phyloP scores from a whole-genome alignment of 2,113 vertebrate species.

The Carassius auratus region DNA sequence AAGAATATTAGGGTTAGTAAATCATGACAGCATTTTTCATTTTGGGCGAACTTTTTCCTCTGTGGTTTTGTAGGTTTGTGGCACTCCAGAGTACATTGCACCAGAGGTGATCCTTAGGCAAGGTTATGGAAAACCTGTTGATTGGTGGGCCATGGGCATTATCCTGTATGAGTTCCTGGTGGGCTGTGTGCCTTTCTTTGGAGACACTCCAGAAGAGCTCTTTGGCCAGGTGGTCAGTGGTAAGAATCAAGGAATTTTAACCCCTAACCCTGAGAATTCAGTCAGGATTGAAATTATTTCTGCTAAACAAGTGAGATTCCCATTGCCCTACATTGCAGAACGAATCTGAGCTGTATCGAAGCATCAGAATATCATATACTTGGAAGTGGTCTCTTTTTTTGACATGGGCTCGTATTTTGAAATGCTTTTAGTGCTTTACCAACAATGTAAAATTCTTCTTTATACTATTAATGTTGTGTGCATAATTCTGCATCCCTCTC shows the following conservation, averaged over 20 bases:
- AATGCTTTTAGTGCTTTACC: neutral
- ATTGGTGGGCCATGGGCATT: conserved; percentile 98
- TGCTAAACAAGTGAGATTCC: neutral
- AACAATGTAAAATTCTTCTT: neutral
- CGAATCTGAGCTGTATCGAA: neutral
- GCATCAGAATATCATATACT: neutral
- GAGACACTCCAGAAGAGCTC: conserved; percentile 93
- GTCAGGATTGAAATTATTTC: neutral
- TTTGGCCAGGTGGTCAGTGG: conserved; percentile 96
- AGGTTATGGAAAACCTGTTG: conserved; percentile 93
- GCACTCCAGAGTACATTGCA: conserved; percentile 95
- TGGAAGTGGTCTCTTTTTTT: neutral
- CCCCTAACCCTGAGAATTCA: neutral
- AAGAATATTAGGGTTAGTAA: neutral
- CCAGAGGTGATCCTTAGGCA: conserved; percentile 93
- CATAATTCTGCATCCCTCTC: neutral
- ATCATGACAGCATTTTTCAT: neutral
- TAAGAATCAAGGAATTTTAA: conserved; percentile 63
- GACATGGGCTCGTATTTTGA: neutral
- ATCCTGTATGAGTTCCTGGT: conserved; percentile 93
- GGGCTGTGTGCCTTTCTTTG: conserved; percentile 95
- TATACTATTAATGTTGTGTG: neutral
- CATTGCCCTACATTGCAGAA: neutral
- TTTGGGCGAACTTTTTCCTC: neutral
- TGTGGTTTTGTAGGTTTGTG: conserved; percentile 82